A percentile compares a stretch with the other conserved stretches of the same genome.
These are phyloP conservation scores for Austrolebias charrua DNA, from an alignment of 2,797 vertebrate genomes.

Conservation along the genomic window DNA sequence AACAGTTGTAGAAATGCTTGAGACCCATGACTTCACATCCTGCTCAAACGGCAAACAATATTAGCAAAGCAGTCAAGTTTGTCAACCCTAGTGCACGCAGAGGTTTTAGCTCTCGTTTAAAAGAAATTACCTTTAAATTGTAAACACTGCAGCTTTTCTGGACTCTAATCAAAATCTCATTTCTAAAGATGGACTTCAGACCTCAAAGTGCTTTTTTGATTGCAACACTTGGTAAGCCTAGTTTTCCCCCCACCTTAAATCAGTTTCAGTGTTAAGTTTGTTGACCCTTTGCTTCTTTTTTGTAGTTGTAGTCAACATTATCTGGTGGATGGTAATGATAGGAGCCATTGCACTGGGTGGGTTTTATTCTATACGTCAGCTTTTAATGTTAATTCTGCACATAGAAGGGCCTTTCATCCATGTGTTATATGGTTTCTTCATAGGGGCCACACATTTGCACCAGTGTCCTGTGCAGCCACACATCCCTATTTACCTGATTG, in stretches of 20 bases:
- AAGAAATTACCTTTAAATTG: constrained; percentile 14
- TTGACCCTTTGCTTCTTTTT: constrained; percentile 9
- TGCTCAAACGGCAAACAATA: constrained; percentile 27
- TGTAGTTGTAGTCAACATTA: constrained; percentile 59
- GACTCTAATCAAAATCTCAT: background rate
- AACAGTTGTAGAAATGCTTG: constrained; percentile 37
- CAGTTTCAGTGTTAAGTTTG: background rate
- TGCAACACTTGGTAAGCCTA: constrained; percentile 44
- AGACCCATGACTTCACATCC: constrained; percentile 59
- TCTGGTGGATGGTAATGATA: constrained; percentile 72
- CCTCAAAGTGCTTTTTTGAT: constrained; percentile 7
- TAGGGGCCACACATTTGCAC: constrained; percentile 53
- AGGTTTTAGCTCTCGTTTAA: background rate
- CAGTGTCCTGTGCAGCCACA: constrained; percentile 50
- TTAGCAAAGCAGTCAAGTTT: constrained; percentile 3
- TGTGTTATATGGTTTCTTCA: background rate
- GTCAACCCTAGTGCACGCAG: background rate
- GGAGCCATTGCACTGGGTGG: constrained; percentile 64
- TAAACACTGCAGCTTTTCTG: constrained; percentile 6
- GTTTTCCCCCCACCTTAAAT: background rate
- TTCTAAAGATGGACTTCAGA: constrained; percentile 8
- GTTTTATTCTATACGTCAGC: constrained; percentile 2
- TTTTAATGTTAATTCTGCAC: too few species aligned
- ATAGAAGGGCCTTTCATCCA: background rate
- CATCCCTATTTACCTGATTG: constrained; percentile 70